Evolutionary conservation across 2,888 invertebrate species (phyloP), one percentile per base, ranked within the genome.

Genomic region (Aphidoletes aphidimyza): DNA sequence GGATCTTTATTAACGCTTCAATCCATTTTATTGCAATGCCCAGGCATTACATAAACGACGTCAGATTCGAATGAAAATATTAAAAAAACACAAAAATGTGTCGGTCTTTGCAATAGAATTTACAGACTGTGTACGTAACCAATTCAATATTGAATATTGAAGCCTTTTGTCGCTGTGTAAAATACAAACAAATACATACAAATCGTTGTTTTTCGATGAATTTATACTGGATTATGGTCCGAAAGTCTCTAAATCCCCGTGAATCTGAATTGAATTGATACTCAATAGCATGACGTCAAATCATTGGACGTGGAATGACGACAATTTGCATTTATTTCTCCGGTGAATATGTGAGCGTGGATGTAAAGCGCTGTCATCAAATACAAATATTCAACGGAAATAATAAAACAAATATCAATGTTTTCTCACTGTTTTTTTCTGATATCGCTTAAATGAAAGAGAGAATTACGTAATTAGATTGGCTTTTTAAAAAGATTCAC

Each of bases 251-350:
- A 54, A 54, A 54, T 3, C 22, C 2, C 2, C 54, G n/a, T n/a
- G n/a, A n/a, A 54, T 54, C 69, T 69, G 69, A 30, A 30, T 69
- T 69, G 11, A 69, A 69, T 69, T 69, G 69, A 69, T 69, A 30
- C 11, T 69, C n/a, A 30, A 69, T 69, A 69, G 14, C 2, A 69
- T 69, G 69, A 69, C 69, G 69, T 69, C 30, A 69, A 69, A 34
- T 6, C 34, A 54, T 54, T 26, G 30, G 9, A 34, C 26, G 14
- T 30, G 9, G 1, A 30, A 69, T 69, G 47, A 69, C 69, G 30
- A 2, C 14, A 69, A 17, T 69, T 69, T n/a, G n/a, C n/a, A n/a
- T n/a, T n/a, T n/a, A n/a, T n/a, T n/a, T n/a, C n/a, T n/a, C n/a
- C n/a, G n/a, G n/a, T n/a, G n/a, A n/a, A n/a, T n/a, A n/a, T n/a